phyloP scores from a whole-genome alignment of 2,888 invertebrate genomes.

The Drosophila prostipennis region DNA sequence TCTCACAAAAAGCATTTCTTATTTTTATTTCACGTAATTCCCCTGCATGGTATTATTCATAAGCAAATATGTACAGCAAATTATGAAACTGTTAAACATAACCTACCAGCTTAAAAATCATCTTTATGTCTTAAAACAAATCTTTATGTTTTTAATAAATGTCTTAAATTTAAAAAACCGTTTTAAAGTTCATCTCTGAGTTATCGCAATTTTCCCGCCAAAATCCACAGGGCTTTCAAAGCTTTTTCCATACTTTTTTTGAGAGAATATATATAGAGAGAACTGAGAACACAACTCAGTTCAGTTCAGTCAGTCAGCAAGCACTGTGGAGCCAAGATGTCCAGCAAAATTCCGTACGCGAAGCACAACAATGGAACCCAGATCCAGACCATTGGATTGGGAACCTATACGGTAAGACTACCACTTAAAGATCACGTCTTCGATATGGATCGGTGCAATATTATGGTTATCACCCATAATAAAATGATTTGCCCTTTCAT shows the following conservation, averaged over 20 bases:
- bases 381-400: constrained; percentile 81
- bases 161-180: constrained; percentile 5
- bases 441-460: constrained; percentile 25
- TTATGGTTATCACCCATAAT: constrained; percentile 40
- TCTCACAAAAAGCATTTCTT: no score
- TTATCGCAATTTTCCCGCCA: background rate
- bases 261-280: background rate
- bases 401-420: constrained; percentile 81
- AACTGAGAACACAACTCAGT: background rate
- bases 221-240: constrained; percentile 1
- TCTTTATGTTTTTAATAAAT: no score
- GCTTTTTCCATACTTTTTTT: constrained; percentile 7
- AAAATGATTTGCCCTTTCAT: constrained; percentile 17
- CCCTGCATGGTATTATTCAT: no score
- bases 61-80: no score
- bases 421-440: constrained; percentile 23
- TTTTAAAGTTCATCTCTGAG: background rate
- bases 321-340: constrained; percentile 47
- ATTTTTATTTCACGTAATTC: no score
- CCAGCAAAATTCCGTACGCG: constrained; percentile 60
- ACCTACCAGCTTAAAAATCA: no score
- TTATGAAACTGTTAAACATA: no score
- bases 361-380: constrained; percentile 81
- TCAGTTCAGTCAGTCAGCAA: constrained; percentile 8
- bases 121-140: no score